Evolutionary conservation across 1,140 invertebrate species (phyloP).

Genomic region (Wiebesia pumilae): DNA sequence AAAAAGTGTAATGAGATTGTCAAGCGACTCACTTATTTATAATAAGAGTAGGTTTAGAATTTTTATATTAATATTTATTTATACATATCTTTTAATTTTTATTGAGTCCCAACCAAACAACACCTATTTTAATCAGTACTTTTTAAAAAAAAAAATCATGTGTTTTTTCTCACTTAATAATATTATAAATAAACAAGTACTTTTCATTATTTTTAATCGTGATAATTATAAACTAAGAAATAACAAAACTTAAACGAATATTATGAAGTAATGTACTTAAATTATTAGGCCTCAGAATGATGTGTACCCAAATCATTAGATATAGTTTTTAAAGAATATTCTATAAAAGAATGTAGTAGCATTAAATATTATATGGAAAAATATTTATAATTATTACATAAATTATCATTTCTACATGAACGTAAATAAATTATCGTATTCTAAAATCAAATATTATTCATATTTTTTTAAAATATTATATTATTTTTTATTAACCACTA

Average conservation of each 20-base stretch:
- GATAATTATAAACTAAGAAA: neutral
- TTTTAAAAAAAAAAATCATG: neutral
- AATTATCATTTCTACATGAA: no score
- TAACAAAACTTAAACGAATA: neutral
- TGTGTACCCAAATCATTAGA: neutral
- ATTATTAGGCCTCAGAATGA: constrained; percentile 31
- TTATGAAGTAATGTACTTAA: constrained; percentile 1
- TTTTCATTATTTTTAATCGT: neutral
- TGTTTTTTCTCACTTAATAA: neutral
- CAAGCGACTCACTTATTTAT: constrained; percentile 33
- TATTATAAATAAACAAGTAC: neutral
- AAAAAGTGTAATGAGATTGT: constrained; percentile 30
- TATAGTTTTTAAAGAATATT: neutral
- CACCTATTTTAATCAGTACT: neutral
- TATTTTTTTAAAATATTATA: neutral
- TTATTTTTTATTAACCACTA: neutral
- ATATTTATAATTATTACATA: neutral
- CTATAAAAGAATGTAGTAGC: neutral
- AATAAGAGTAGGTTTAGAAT: constrained; percentile 12
- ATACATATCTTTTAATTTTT: constrained; percentile 12
- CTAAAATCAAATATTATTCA: neutral
- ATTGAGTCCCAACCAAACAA: neutral
- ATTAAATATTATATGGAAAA: constrained; percentile 8
- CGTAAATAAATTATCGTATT: neutral
- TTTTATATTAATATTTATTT: constrained; percentile 2